Evolutionary conservation across 37 sponge, comb jelly and placozoan genomes (phyloP), one percentile per base, ranked within the genome.

Genomic region (Amphimedon queenslandica): DNA sequence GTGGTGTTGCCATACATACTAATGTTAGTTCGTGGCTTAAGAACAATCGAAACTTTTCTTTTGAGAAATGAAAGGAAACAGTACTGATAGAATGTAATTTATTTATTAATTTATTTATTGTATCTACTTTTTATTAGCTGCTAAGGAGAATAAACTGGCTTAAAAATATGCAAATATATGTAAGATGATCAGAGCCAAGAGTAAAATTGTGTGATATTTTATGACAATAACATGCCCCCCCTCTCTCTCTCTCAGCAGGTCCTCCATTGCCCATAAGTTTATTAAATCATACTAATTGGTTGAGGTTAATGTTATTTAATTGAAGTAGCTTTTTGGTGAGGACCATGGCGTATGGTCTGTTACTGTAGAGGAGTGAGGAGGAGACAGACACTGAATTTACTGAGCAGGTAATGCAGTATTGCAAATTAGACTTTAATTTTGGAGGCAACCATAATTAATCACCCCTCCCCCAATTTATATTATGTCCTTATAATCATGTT

Each of bases 261-360:
- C 60, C 77, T 65, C 35, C 84, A 41, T 28, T 64, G 53, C 10
- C 85, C 56, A 55, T 72, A n/a, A n/a, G n/a, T n/a, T n/a, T n/a
- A 5, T 64, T 85, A 21, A 58, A 73, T 1, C 91, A 85, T 21
- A 75, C 69, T 4, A 72, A 87, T 1, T 95, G 96, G 96, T 79
- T 95, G 33, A 79, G 80, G 16, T 70, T 75, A 20, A 86, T 88
- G 83, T 72, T 95, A 77, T 95, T 95, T 66, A 87, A 87, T 55
- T 66, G 87, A 4, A 81, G 92, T 40, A 82, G 80, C 33, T 78
- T 76, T 35, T 67, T 80, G 29, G 87, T 81, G 23, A 84, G 96
- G 16, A 64, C 31, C 0, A 67, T 84, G 18, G 83, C 90, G 3
- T 85, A 82, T 47, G 71, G 40, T 35, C 77, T 92, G 73, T 29